Base-by-base conservation (phyloP, 2,113 vertebrate genomes). In the Baryphthengus martii region DNA sequence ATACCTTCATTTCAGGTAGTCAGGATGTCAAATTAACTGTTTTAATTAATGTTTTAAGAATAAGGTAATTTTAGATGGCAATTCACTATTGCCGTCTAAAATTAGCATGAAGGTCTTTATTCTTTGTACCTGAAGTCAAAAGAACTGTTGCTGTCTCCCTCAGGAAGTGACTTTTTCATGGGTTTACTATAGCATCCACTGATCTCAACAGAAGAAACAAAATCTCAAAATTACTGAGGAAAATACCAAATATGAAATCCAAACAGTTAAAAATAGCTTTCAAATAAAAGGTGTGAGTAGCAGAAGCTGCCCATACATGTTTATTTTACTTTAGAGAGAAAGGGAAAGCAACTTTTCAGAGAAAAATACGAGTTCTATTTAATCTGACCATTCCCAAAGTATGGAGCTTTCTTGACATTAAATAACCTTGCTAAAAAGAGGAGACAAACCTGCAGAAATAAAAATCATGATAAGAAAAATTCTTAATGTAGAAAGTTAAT, bases 11-110 rank as follows among this genome's bases (percentile, higher is more conserved):
- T 94, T 89, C 21, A 84, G 39, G 33, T 44, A 71, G 19, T 10
- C 52, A 74, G 8, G 61, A 72, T 74, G 67, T 33, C 73, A 88
- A 76, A 94, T 89, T 35, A n/a, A n/a, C n/a, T n/a, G n/a, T n/a
- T n/a, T n/a, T n/a, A n/a, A n/a, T n/a, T n/a, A n/a, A 58, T 31
- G 10, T 81, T 96, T 92, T 83, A 89, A 95, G 76, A 85, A 33
- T 63, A 95, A 81, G 76, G 73, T 85, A 86, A 84, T 71, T 93
- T 88, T 72, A 72, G 79, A 90, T 42, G 18, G 2, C 2, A 80
- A 58, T n/a, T n/a, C n/a, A n/a, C n/a, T n/a, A n/a, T n/a, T n/a
- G n/a, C n/a, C n/a, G n/a, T n/a, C n/a, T n/a, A n/a, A n/a, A n/a
- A n/a, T n/a, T n/a, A n/a, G n/a, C 78, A 89, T 82, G 19, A 44